Conservation (phyloP, 1,140 invertebrate genomes). For the Bradysia coprophila region DNA sequence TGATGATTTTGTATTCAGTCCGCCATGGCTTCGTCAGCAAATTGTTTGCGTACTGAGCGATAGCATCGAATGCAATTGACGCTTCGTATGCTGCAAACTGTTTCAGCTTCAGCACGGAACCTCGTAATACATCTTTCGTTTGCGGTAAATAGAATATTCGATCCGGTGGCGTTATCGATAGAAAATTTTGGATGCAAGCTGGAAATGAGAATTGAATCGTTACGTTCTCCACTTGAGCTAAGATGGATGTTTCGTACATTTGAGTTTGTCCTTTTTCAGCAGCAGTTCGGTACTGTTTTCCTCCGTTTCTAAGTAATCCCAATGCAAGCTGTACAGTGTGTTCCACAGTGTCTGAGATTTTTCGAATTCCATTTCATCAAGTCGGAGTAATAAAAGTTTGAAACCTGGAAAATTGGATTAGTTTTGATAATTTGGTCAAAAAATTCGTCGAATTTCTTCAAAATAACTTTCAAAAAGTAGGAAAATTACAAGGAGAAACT, state of each 20-base stretch:
- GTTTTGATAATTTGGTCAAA: too few relatives aligned
- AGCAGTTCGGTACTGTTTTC: too few relatives aligned
- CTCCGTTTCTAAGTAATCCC: slow-evolving; percentile 55
- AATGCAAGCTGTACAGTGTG: slow-evolving; percentile 47
- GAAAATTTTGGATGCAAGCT: slow-evolving; percentile 55
- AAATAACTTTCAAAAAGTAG: too few relatives aligned
- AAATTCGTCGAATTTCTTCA: too few relatives aligned
- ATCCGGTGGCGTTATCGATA: slow-evolving; percentile 57
- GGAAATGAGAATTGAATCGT: slow-evolving; percentile 52
- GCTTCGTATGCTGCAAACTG: slow-evolving; percentile 66
- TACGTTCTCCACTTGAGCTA: slow-evolving; percentile 50
- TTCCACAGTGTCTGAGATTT: slow-evolving; percentile 38
- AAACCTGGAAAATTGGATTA: too few relatives aligned
- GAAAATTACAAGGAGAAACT: too few relatives aligned
- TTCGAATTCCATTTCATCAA: too few relatives aligned
- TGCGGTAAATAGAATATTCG: slow-evolving; percentile 58
- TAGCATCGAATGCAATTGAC: slow-evolving; percentile 59
- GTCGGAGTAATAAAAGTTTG: too few relatives aligned
- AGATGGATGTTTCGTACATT: too few relatives aligned
- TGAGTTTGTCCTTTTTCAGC: too few relatives aligned
- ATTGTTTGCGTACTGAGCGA: slow-evolving; percentile 71
- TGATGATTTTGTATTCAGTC: slow-evolving; percentile 61
- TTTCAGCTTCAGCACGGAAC: slow-evolving; percentile 41
- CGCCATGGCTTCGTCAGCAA: slow-evolving; percentile 72
- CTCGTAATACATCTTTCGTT: slow-evolving; percentile 51